Evolutionary conservation across 2,888 invertebrate species (phyloP), one percentile per base, ranked within the genome.

Genomic region (Acanthoscelides obtectus): DNA sequence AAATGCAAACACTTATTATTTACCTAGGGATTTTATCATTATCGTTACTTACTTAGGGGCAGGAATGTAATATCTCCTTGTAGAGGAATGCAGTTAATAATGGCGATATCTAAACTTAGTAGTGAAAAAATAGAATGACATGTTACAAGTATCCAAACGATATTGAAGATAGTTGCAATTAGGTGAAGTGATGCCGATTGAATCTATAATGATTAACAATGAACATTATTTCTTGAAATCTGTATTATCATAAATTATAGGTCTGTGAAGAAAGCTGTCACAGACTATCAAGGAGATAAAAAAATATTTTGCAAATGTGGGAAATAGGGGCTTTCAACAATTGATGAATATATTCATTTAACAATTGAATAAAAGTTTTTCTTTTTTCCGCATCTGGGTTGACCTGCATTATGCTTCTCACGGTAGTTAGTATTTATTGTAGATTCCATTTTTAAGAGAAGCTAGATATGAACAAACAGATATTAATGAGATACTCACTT

Each of bases 191-290:
- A n/a, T n/a, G n/a, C n/a, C n/a, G n/a, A n/a, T 12, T 45, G 17
- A 12, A 45, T 12, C 1, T 12, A 45, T 1, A 45, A 1, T 45
- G 6, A 12, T 4, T 45, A 45, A 45, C 45, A 45, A 45, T 19
- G 12, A 63, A n/a, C 21, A 68, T 63, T 68, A 63, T 68, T 45
- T 21, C n/a, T 68, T 21, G 2, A 68, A 68, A 68, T 21, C 68
- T 22, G 68, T 20, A 68, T 27, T 68, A 63, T 68, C n/a, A 68
- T 68, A 45, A 68, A 68, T 63, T 22, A n/a, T 27, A 68, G 27
- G 22, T 68, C 27, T 68, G 45, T 63, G 68, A 63, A n/a, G 45
- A 20, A 22, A 22, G 45, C 45, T 68, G 20, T 20, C 3, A 22
- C 6, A 22, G 63, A 45, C 12, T n/a, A 12, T 12, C 5, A 45